A percentile compares a stretch with the other conserved stretches of the same genome.
Evolutionary conservation across 2,797 vertebrate genomes (phyloP).

Genomic region (Tarsius wallacei): DNA sequence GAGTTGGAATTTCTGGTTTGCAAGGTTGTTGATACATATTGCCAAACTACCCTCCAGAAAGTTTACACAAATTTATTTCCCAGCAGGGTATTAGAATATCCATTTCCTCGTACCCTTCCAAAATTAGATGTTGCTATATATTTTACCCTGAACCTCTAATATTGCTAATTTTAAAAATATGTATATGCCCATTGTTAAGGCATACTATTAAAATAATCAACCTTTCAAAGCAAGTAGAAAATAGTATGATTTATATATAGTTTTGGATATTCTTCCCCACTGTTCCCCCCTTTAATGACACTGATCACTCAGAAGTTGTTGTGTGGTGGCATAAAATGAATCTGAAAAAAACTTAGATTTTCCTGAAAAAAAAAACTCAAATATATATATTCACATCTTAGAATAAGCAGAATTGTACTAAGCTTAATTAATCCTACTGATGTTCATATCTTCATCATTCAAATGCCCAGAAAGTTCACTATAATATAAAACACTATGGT

Average conservation of each 20-base stretch:
- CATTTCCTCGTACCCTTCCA: constrained; percentile 4
- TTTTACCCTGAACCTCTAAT: not conserved
- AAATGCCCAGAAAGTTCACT: constrained; percentile 41
- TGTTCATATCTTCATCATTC: not conserved
- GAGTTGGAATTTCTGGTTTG: constrained; percentile 52
- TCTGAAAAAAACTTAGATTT: constrained; percentile 19
- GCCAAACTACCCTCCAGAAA: constrained; percentile 22
- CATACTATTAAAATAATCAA: constrained; percentile 30
- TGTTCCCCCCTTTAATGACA: not conserved
- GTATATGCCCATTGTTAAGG: constrained; percentile 35
- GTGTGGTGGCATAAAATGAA: not conserved
- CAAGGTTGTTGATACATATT: not conserved
- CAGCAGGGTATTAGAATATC: not conserved
- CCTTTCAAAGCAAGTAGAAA: constrained; percentile 48
- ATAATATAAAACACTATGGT: constrained; percentile 41
- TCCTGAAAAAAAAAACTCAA: not conserved
- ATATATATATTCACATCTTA: not conserved
- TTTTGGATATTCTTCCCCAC: not conserved
- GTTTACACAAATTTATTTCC: constrained; percentile 16
- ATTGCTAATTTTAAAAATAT: not conserved
- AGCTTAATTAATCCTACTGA: constrained; percentile 25
- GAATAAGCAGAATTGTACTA: constrained; percentile 44
- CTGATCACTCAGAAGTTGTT: constrained; percentile 33
- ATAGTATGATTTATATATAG: constrained; percentile 11
- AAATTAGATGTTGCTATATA: not conserved